Base-by-base conservation (phyloP, 2,797 vertebrate genomes). In the Melanotaenia maccullochi region DNA sequence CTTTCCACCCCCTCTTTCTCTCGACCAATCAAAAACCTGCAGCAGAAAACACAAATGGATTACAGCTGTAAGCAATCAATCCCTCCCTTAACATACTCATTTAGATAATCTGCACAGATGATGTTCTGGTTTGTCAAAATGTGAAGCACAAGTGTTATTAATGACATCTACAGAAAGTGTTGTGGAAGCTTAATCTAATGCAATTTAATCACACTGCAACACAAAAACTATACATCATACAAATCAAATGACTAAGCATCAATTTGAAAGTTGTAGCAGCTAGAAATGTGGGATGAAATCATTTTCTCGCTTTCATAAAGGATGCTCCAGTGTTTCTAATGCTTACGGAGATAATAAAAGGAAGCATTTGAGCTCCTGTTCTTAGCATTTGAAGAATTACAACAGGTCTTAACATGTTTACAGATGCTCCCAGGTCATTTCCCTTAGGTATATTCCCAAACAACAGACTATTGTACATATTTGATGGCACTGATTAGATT, bases 21-120 rank as follows among this genome's bases (percentile, higher is more conserved):
- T 86, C 97, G 94, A 40, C 96, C 96, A 93, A 98, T 97, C 81
- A 96, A 81, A 93, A 98, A 97, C 85, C 96, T 97, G 85, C 44
- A 77, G 58, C n/a, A n/a, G 9, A 58, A 30, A 51, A 54, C 6
- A 79, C 9, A 47, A 22, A 38, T 68, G 22, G 58, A 20, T 67
- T 4, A 58, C 64, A 68, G 58, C 58, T 65, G 69, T 22, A 66
- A 49, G 52, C 38, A 36, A 65, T 65, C 13, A 33, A 6, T 32
- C 8, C 33, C 1, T 30, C 44, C 16, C 18, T 28, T 3, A 13
- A 35, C 9, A 35, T 25, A 35, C 25, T 14, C 25, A 3, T 24
- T 47, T 24, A 38, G 42, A 68, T 1, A 1, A 52, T 3, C 36
- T 40, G 24, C 38, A 30, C 52, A 9, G 44, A 12, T 25, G 36